A percentile compares a stretch with the other conserved stretches of the same genome.
phyloP scores from a whole-genome alignment of 1,140 invertebrate species.

The Zaprionus tsacasi region DNA sequence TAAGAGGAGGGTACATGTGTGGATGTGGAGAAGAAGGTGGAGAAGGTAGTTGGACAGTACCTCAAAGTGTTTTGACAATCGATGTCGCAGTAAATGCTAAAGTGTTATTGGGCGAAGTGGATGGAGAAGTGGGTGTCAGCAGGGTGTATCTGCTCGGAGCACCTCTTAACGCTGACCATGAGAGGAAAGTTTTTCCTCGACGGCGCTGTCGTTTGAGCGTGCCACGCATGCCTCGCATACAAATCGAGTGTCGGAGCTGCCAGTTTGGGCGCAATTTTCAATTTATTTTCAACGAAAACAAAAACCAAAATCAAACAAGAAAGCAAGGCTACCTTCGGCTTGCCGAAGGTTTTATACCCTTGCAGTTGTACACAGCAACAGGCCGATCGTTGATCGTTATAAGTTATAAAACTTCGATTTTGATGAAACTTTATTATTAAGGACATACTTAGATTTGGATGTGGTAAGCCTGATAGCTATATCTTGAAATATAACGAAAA shows the following conservation, averaged over 20 bases:
- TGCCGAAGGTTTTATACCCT: too few species aligned
- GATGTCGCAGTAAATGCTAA: background rate
- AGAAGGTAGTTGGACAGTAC: background rate
- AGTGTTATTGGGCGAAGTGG: background rate
- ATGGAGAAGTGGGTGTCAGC: background rate
- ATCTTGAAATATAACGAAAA: too few species aligned
- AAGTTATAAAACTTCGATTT: too few species aligned
- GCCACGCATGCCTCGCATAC: conserved; percentile 63
- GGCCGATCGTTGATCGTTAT: too few species aligned
- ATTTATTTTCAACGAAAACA: conserved; percentile 52
- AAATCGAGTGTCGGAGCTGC: conserved; percentile 51
- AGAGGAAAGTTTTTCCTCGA: conserved; percentile 27
- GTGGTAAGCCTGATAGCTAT: too few species aligned
- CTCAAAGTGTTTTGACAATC: background rate
- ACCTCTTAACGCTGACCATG: conserved; percentile 6
- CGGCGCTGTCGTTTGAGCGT: background rate
- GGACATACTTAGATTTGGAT: too few species aligned
- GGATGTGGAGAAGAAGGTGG: background rate
- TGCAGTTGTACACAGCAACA: too few species aligned
- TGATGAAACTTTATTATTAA: too few species aligned
- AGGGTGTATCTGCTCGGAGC: background rate
- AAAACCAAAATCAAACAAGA: background rate
- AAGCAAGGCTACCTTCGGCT: too few species aligned
- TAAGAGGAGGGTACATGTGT: too few species aligned
- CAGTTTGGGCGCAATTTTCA: conserved; percentile 55